These are phyloP conservation scores for Argyrosomus japonicus DNA, from an alignment of 2,113 vertebrate genomes.

Conservation along the genomic window DNA sequence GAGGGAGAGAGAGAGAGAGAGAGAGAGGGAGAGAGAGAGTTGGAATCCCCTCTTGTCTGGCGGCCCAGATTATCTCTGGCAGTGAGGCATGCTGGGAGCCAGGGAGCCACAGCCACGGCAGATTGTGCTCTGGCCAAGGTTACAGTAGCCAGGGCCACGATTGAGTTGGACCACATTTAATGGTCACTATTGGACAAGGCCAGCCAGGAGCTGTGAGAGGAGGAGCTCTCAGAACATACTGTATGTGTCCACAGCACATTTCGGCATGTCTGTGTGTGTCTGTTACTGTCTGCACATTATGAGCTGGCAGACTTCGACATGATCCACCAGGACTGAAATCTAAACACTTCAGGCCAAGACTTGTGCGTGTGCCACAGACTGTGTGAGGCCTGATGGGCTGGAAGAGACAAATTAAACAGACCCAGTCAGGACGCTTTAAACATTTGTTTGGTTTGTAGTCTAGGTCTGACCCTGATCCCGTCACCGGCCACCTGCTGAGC, in stretches of 20 bases:
- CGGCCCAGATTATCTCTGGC: conserved; percentile 76
- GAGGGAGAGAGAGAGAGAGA: conserved; percentile 26
- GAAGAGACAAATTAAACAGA: conserved; percentile 5
- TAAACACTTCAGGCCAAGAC: conserved; percentile 41
- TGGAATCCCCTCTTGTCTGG: conserved; percentile 74
- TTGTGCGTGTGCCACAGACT: background rate
- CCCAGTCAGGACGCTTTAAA: conserved; percentile 4
- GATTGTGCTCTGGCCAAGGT: conserved; percentile 62
- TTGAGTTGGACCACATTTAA: conserved; percentile 59
- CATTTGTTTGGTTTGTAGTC: conserved; percentile 4
- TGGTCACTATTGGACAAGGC: conserved; percentile 41
- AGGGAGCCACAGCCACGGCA: conserved; percentile 45
- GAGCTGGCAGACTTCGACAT: conserved; percentile 6
- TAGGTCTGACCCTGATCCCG: background rate
- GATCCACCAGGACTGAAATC: conserved; percentile 15
- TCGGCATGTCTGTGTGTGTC: conserved; percentile 26
- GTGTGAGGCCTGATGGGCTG: conserved; percentile 20
- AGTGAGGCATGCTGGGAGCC: conserved; percentile 58
- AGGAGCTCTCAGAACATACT: conserved; percentile 19
- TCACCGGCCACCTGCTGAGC: background rate
- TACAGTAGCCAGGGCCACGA: conserved; percentile 52
- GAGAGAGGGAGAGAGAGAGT: conserved; percentile 30
- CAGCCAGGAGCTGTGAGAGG: conserved; percentile 43
- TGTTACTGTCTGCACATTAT: conserved; percentile 22
- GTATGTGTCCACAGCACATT: conserved; percentile 37